Conservation (phyloP, 2,888 invertebrate species). For the Macrophya annulata region DNA sequence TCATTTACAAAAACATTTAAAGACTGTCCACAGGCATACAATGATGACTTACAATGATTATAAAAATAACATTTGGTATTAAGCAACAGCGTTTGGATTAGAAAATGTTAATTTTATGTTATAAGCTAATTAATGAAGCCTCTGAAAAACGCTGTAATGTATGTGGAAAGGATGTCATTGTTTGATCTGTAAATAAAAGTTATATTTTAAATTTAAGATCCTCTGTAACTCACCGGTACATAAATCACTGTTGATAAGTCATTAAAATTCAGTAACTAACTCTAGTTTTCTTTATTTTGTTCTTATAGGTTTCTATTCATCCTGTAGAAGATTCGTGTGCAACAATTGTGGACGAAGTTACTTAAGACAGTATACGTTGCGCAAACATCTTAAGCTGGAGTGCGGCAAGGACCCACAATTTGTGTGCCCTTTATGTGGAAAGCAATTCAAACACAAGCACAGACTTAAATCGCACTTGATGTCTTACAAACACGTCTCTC, state of each 20-base stretch:
- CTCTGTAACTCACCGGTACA: background rate
- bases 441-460: slow-evolving; percentile 52
- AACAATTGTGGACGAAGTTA: slow-evolving; percentile 63
- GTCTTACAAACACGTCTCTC: slow-evolving; percentile 44
- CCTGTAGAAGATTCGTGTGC: slow-evolving; percentile 61
- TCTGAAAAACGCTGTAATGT: background rate
- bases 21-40: slow-evolving; percentile 60
- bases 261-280: background rate
- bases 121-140: slow-evolving; percentile 13
- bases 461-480: slow-evolving; percentile 47
- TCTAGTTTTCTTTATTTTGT: background rate
- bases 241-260: slow-evolving; percentile 1
- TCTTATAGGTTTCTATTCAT: slow-evolving; percentile 32
- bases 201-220: slow-evolving; percentile 30
- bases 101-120: background rate
- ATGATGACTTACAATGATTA: slow-evolving; percentile 23
- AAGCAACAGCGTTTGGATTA: background rate
- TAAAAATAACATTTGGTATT: slow-evolving; percentile 39
- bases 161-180: background rate
- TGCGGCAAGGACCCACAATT: slow-evolving; percentile 79
- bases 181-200: slow-evolving; percentile 16
- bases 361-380: slow-evolving; percentile 65
- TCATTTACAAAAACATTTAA: slow-evolving; percentile 64
- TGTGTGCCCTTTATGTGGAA: slow-evolving; percentile 77
- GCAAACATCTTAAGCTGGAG: slow-evolving; percentile 76